Evolutionary conservation across 2,113 vertebrate species (phyloP).

Genomic region (Urocynchramus pylzowi): DNA sequence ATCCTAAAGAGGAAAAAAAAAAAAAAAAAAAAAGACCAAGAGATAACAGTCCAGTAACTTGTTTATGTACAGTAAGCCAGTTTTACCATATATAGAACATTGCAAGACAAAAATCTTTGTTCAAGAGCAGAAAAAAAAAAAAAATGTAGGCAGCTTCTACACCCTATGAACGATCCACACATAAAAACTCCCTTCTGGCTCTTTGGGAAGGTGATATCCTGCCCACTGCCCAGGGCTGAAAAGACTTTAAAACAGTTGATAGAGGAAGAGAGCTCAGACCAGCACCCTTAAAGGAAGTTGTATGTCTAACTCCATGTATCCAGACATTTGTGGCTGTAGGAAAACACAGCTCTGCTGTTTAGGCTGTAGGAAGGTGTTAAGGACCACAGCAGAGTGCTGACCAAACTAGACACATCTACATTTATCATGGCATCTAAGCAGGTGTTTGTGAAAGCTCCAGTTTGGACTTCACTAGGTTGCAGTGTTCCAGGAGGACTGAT

Average conservation of each 20-base stretch:
- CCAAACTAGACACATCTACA: not conserved
- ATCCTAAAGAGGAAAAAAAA: not conserved
- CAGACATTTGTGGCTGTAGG: not conserved
- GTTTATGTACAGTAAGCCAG: not conserved
- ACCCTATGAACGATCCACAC: not conserved
- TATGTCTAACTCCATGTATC: not conserved
- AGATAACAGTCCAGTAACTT: not conserved
- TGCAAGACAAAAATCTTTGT: not conserved
- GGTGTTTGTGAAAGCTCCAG: not conserved
- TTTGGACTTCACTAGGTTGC: not conserved
- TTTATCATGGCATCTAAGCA: not conserved
- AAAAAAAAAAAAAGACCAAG: not conserved
- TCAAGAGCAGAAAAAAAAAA: not conserved
- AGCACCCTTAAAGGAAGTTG: not conserved
- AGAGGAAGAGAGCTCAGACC: not conserved
- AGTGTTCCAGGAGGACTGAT: not conserved
- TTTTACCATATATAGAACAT: not conserved
- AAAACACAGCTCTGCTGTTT: rapidly evolving
- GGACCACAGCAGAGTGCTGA: not conserved
- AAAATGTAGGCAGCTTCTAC: not conserved
- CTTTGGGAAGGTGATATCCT: rapidly evolving
- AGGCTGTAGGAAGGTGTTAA: not conserved
- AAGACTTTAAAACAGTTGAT: not conserved
- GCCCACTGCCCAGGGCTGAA: not conserved
- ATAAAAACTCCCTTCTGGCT: not conserved